Evolutionary conservation across 1,140 invertebrate genomes (phyloP).

Genomic region (Ectropis grisescens): DNA sequence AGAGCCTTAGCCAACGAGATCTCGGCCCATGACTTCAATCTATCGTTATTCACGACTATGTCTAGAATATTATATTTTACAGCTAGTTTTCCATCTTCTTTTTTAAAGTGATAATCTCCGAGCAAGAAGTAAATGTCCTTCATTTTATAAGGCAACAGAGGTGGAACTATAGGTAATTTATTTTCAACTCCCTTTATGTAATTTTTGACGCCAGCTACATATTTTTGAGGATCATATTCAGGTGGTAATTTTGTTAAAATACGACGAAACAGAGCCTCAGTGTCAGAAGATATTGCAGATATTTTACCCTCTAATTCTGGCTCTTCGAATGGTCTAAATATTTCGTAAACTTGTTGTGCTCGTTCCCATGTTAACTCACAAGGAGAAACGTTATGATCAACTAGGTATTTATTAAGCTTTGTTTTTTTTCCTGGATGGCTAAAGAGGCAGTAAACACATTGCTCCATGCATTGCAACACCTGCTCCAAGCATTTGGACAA

Average conservation of each 20-base stretch:
- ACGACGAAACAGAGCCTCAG: conserved; percentile 82
- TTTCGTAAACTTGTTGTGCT: conserved; percentile 84
- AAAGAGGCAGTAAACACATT: conserved; percentile 91
- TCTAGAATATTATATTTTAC: conserved; percentile 88
- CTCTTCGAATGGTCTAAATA: conserved; percentile 83
- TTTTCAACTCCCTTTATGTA: conserved; percentile 76
- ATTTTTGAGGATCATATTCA: conserved; percentile 73
- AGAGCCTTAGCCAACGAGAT: conserved; percentile 86
- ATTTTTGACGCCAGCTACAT: conserved; percentile 73
- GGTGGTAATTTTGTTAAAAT: conserved; percentile 81
- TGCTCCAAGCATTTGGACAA: conserved; percentile 68
- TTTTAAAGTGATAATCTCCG: conserved; percentile 94
- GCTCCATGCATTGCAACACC: conserved; percentile 84
- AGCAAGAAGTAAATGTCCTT: conserved; percentile 89
- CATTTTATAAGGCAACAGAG: conserved; percentile 70
- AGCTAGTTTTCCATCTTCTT: conserved; percentile 81
- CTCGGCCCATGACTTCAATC: conserved; percentile 94
- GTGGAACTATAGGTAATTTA: conserved; percentile 65
- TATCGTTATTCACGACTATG: conserved; percentile 80
- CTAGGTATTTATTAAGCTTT: conserved; percentile 76
- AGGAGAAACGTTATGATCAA: conserved; percentile 83
- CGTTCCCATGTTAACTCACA: conserved; percentile 84
- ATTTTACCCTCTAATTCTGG: conserved; percentile 88
- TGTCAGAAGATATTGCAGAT: conserved; percentile 80
- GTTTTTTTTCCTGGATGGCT: conserved; percentile 86